phyloP scores from a whole-genome alignment of 2,888 invertebrate species.

The Eretmocerus hayati region DNA sequence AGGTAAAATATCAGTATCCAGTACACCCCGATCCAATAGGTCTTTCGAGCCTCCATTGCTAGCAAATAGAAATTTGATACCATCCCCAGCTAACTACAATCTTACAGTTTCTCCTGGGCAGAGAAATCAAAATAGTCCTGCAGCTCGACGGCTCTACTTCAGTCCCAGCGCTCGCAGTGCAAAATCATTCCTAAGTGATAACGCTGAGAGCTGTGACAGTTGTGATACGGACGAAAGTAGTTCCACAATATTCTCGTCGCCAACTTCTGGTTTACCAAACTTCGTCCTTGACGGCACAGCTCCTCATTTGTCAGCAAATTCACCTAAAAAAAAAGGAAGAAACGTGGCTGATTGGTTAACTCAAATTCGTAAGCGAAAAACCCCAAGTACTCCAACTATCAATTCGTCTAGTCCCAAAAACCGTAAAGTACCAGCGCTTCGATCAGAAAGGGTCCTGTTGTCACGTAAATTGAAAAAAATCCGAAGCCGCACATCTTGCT shows the following conservation, averaged over 20 bases:
- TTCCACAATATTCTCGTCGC: conserved; percentile 46
- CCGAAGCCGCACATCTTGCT: background rate
- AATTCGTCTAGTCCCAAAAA: conserved; percentile 26
- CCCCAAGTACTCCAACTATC: conserved; percentile 31
- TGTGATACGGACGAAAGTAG: conserved; percentile 10
- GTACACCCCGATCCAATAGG: background rate
- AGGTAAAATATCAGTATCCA: conserved; percentile 1
- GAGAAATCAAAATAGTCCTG: conserved; percentile 41
- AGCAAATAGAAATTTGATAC: conserved; percentile 11
- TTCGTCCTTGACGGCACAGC: conserved; percentile 70
- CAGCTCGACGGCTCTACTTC: conserved; percentile 48
- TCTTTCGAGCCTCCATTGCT: background rate
- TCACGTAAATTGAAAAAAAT: background rate
- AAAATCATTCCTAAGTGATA: background rate
- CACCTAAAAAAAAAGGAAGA: conserved; percentile 60
- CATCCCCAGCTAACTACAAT: conserved; percentile 42
- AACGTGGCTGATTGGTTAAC: conserved; percentile 67
- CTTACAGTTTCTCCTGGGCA: conserved; percentile 42
- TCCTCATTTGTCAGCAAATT: conserved; percentile 64
- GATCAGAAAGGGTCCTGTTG: conserved; percentile 3
- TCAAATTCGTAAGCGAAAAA: conserved; percentile 54
- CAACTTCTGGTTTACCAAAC: conserved; percentile 68
- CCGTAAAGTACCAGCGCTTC: conserved; percentile 25
- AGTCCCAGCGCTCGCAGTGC: conserved; percentile 35
- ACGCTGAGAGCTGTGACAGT: background rate